phyloP scores from a whole-genome alignment of 2,113 vertebrate genomes.

The Chamaea fasciata region DNA sequence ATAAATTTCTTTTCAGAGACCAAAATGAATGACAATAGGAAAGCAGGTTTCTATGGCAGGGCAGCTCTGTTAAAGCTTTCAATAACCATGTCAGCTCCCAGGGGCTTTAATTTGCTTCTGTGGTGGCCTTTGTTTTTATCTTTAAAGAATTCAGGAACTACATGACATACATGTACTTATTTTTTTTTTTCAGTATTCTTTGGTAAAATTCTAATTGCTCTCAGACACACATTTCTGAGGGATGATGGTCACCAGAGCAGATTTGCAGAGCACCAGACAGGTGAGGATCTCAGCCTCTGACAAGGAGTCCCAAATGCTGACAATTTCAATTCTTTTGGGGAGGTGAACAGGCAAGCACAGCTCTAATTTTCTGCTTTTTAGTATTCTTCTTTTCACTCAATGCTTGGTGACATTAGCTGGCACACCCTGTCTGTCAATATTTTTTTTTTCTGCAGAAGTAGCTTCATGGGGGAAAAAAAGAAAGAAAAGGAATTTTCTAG shows the following conservation, averaged over 20 bases:
- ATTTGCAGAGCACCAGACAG: neutral
- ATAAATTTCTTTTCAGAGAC: conserved; percentile 56
- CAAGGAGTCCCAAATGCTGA: neutral
- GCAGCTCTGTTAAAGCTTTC: conserved; percentile 55
- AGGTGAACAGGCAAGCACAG: neutral
- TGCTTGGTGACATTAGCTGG: neutral
- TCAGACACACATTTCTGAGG: neutral
- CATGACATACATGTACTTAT: neutral
- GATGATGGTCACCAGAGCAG: neutral
- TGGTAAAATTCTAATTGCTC: neutral
- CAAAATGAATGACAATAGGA: conserved; percentile 51
- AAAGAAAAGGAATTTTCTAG: neutral
- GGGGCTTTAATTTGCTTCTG: conserved; percentile 61
- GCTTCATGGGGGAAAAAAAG: neutral
- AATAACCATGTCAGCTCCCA: conserved; percentile 57
- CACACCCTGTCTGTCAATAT: neutral
- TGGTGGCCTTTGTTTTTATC: conserved; percentile 54
- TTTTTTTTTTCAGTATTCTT: conserved; percentile 1
- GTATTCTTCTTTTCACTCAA: neutral
- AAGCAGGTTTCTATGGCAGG: conserved; percentile 48
- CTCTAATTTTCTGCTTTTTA: neutral
- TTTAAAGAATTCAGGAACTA: conserved; percentile 49
- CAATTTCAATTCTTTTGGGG: neutral
- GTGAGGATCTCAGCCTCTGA: neutral
- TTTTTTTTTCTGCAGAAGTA: neutral